Conservation (phyloP, 2,888 invertebrate species). For the Thymelicus lineola region DNA sequence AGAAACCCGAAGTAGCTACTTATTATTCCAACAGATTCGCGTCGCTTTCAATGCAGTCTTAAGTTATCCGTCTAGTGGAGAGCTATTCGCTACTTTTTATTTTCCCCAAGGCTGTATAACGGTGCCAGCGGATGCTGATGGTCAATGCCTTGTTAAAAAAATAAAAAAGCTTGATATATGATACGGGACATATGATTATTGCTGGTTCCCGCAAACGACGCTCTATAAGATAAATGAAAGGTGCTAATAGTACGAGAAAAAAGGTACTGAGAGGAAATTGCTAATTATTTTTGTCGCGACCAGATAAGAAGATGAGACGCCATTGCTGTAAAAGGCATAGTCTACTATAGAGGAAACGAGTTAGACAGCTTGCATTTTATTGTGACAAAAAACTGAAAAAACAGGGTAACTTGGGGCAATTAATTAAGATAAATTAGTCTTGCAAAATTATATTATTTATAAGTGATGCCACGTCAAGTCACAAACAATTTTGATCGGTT, state of each 20-base stretch:
- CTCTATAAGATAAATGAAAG: constrained; percentile 35
- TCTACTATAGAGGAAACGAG: background rate
- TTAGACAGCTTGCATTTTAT: no score
- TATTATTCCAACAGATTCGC: constrained; percentile 16
- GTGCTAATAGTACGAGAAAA: constrained; percentile 33
- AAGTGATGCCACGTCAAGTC: no score
- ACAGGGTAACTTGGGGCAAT: no score
- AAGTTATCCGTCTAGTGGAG: background rate
- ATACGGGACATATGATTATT: constrained; percentile 36
- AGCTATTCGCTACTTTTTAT: constrained; percentile 26
- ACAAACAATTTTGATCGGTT: no score
- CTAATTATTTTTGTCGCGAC: constrained; percentile 37
- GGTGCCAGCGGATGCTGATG: constrained; percentile 30
- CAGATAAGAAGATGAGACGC: constrained; percentile 26
- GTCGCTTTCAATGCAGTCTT: constrained; percentile 17
- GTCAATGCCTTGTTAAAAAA: constrained; percentile 31
- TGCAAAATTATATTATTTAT: no score
- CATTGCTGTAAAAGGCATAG: background rate
- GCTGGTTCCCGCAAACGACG: constrained; percentile 32
- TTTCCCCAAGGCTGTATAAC: constrained; percentile 34
- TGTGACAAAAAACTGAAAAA: no score
- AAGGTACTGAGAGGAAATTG: constrained; percentile 25
- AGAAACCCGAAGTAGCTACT: background rate
- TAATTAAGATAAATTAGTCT: no score
- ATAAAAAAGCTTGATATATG: constrained; percentile 31